phyloP scores from a whole-genome alignment of 2,888 invertebrate genomes.

The Hemaris fuciformis region DNA sequence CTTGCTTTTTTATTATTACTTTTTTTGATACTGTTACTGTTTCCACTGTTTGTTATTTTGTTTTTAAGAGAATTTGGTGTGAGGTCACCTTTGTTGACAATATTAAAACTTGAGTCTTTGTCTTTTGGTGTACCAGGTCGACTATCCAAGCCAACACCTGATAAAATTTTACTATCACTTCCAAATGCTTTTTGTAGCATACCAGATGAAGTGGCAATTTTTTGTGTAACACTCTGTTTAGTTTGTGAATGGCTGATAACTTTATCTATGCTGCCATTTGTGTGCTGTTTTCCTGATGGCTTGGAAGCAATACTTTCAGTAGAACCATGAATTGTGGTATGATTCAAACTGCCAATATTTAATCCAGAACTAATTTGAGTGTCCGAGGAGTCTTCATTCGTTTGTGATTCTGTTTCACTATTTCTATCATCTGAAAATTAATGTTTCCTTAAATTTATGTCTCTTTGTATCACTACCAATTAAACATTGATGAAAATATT shows the following conservation, averaged over 20 bases:
- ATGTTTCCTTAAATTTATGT: neutral
- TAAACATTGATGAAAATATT: no score
- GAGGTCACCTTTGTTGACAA: slow-evolving; percentile 61
- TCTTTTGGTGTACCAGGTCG: slow-evolving; percentile 76
- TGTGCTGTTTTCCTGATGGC: slow-evolving; percentile 76
- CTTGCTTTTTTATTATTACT: slow-evolving; percentile 90
- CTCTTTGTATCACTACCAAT: no score
- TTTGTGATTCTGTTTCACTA: slow-evolving; percentile 94
- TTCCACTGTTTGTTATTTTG: slow-evolving; percentile 66
- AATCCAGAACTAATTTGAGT: slow-evolving; percentile 81
- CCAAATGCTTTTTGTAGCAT: slow-evolving; percentile 69
- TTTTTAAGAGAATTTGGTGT: slow-evolving; percentile 77
- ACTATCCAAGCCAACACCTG: slow-evolving; percentile 67
- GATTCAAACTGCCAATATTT: slow-evolving; percentile 70
- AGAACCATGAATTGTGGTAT: slow-evolving; percentile 77
- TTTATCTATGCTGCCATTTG: slow-evolving; percentile 72
- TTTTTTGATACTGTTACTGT: slow-evolving; percentile 84
- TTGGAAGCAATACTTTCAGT: slow-evolving; percentile 74
- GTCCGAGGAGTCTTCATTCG: slow-evolving; percentile 87
- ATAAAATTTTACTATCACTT: slow-evolving; percentile 67
- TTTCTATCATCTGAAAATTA: slow-evolving; percentile 86
- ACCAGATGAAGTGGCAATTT: slow-evolving; percentile 64
- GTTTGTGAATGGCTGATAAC: slow-evolving; percentile 57
- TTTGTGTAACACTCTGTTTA: slow-evolving; percentile 67
- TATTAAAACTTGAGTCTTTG: slow-evolving; percentile 57